Base-by-base conservation (phyloP, 2,797 vertebrate species). In the Chelmon rostratus region DNA sequence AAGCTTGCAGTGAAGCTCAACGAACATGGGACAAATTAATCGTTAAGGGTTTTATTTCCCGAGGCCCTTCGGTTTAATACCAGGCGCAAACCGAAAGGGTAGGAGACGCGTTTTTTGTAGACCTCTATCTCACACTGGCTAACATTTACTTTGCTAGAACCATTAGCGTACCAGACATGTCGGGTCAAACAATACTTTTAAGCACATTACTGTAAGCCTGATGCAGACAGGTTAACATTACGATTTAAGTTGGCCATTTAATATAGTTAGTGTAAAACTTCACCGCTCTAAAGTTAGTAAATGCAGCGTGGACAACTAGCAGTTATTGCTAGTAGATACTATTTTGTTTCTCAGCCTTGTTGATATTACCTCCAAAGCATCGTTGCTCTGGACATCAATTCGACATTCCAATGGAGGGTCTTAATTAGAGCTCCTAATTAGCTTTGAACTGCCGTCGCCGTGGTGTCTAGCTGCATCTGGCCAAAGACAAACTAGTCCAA, bases 121-220 rank as follows among this genome's bases (percentile, higher is more conserved):
- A 62, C 54, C 28, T 76, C 63, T 70, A 53, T 53, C 68, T 28
- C 54, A 42, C 61, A 23, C n/a, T 21, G 21, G 93, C 91, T 93
- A 94, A 82, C 81, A 90, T 86, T 92, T 89, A 84, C 82, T 78
- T 76, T 4, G 83, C 73, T 92, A 92, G 74, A 86, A 3, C 3
- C 13, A 5, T n/a, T 66, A 81, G 76, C 68, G 5, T 28, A 15
- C 10, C 37, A 54, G 38, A 53, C 63, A 50, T 52, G 58, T 76
- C 23, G 21, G 23, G 16, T 52, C 31, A n/a, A 69, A 25, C 0
- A 2, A 7, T 40, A 33, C 47, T 79, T 73, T 37, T 25, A 21
- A 23, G 38, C n/a, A 6, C 10, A 16, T 28, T 46, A 19, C 21
- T 15, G 1, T 6, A 2, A n/a, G 1, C 21, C 5, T 50, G 16